Conservation (phyloP, 2,113 vertebrate species). For the Corynorhinus townsendii region DNA sequence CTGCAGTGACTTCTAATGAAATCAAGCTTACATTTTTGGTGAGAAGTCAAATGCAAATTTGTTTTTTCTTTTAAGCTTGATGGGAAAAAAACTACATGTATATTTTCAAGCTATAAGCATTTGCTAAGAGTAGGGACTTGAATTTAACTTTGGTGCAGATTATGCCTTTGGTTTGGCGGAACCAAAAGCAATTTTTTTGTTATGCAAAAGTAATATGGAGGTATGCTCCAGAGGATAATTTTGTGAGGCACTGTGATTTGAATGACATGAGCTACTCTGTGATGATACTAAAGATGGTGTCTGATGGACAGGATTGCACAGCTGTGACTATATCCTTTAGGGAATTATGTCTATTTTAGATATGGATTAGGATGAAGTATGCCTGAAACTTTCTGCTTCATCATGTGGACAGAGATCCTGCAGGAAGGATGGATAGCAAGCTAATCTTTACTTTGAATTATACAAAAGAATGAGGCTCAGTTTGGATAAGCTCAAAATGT, state of each 20-base stretch:
- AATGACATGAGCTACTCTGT: neutral
- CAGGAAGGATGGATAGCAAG: neutral
- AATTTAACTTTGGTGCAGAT: neutral
- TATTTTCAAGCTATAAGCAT: neutral
- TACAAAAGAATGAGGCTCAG: neutral
- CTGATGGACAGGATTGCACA: neutral
- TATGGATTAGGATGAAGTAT: neutral
- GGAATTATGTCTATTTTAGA: neutral
- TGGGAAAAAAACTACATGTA: neutral
- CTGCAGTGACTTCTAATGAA: neutral
- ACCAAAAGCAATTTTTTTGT: neutral
- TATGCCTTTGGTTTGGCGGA: neutral
- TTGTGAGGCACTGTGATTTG: neutral
- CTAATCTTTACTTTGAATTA: neutral
- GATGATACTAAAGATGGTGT: neutral
- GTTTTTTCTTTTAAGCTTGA: neutral
- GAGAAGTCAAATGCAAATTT: neutral
- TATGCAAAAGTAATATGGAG: neutral
- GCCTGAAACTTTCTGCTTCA: neutral
- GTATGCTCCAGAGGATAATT: neutral
- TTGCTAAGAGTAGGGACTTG: neutral
- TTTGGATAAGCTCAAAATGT: neutral
- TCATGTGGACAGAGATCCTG: neutral
- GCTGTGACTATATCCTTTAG: neutral
- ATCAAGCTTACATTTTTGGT: neutral